Base-by-base conservation (phyloP, 2,888 invertebrate genomes). In the Dolomedes plantarius region DNA sequence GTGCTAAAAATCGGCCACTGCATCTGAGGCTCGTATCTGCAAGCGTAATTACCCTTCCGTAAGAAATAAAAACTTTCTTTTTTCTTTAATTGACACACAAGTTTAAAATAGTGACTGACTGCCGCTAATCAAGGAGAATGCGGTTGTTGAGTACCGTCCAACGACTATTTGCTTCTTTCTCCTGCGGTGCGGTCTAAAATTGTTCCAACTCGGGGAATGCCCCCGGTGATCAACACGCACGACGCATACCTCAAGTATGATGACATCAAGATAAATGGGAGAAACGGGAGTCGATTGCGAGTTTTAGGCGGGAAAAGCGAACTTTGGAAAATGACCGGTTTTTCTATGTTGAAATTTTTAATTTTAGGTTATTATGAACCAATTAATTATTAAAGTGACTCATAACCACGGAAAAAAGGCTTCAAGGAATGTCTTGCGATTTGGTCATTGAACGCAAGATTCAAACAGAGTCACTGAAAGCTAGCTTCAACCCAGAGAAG, bases 51-150 rank as follows among this genome's bases (percentile, higher is more conserved):
- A 69, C 62, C 32, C 41, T 56, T 62, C 32, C 56, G 29, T 11
- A 64, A 68, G 68, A 75, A 80, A 50, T 64, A 78, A 78, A 64
- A 62, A 16, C 9, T 46, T 13, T 46, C 2, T 46, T 46, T 2
- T 39, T 64, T 56, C 69, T 64, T 68, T 46, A 73, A 77, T 85
- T 73, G 77, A 85, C 83, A 85, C 77, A 78, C 76, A 78, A 77
- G 83, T 85, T 85, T 85, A 85, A 85, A 85, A 85, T 85, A 85
- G 83, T 85, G 83, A 85, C 77, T 67, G 77, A 85, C 67, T 73
- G 65, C 71, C 39, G 73, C 73, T 85, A 85, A 85, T 85, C 83
- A 77, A 71, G 72, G 77, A 39, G 77, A 85, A 85, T 85, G 77
- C 73, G 32, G 77, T 73, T 69, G 16, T 41, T 85, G 83, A 76